Percentiles rank a stretch among this genome's conserved stretches.
Evolutionary conservation across 1,140 invertebrate genomes (phyloP).

Genomic region (Vanessa atalanta): DNA sequence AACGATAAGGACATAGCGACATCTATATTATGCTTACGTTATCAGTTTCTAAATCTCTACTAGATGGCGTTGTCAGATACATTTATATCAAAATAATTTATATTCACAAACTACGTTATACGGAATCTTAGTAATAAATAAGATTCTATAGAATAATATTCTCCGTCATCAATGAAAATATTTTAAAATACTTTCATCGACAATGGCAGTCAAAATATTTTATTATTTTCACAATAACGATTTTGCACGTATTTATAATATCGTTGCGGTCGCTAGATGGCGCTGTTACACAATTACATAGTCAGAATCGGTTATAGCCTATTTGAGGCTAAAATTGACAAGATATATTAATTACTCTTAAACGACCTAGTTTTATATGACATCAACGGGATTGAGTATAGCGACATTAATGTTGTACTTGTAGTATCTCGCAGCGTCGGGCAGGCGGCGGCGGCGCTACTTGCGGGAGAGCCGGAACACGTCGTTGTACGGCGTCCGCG

Average conservation of each 20-base stretch:
- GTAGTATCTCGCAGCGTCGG: slow-evolving; percentile 38
- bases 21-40: not conserved
- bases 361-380: slow-evolving; percentile 5
- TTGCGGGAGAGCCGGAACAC: slow-evolving; percentile 72
- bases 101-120: no score
- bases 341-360: not conserved
- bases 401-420: slow-evolving; percentile 54
- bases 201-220: no score
- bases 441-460: slow-evolving; percentile 40
- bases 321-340: not conserved
- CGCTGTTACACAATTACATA: not conserved
- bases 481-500: slow-evolving; percentile 82
- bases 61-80: slow-evolving; percentile 9
- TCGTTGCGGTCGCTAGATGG: not conserved
- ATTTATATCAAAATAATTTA: no score
- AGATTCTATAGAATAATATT: no score
- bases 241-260: not conserved
- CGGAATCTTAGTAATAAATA: no score
- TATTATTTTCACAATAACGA: not conserved
- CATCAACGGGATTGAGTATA: slow-evolving; percentile 6
- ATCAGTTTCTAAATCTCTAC: not conserved
- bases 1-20: not conserved
- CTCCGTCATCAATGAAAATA: no score
- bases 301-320: not conserved
- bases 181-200: no score